These are phyloP conservation scores for Meliscaeva auricollis DNA, from an alignment of 2,888 invertebrate genomes.

Conservation along the genomic window DNA sequence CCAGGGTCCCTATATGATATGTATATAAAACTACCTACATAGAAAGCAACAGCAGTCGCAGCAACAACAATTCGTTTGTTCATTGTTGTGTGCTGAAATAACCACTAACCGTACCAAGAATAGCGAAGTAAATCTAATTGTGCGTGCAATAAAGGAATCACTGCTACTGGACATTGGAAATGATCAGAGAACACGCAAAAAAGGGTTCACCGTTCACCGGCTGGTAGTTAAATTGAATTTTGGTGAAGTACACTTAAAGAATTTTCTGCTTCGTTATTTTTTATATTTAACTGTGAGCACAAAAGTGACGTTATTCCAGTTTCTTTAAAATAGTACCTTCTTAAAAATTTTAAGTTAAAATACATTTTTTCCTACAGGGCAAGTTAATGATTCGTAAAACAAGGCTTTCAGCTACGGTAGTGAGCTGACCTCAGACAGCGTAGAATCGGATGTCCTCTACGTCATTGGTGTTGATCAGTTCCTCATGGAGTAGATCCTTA, in stretches of 20 bases:
- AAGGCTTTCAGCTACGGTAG: no score
- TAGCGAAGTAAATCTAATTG: constrained; percentile 73
- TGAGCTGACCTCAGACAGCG: no score
- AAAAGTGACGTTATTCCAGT: no score
- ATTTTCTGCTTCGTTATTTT: neutral
- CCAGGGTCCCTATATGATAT: neutral
- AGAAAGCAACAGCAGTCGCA: constrained; percentile 51
- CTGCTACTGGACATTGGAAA: constrained; percentile 71
- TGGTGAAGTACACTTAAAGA: constrained; percentile 30
- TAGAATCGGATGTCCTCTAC: no score
- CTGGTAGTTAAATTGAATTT: neutral
- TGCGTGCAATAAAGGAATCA: constrained; percentile 77
- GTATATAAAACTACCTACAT: no score
- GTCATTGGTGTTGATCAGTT: no score
- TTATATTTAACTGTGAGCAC: no score
- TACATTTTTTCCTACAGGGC: no score
- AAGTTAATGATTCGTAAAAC: no score
- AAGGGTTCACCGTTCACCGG: constrained; percentile 57
- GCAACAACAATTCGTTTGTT: constrained; percentile 28
- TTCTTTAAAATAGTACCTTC: no score
- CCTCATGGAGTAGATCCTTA: no score
- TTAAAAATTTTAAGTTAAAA: no score
- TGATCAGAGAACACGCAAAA: constrained; percentile 73
- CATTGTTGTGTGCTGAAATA: constrained; percentile 44
- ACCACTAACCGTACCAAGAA: constrained; percentile 18